A percentile compares a stretch with the other conserved stretches of the same genome.
phyloP scores from a whole-genome alignment of 2,113 vertebrate genomes.

The Hippoglossus stenolepis region DNA sequence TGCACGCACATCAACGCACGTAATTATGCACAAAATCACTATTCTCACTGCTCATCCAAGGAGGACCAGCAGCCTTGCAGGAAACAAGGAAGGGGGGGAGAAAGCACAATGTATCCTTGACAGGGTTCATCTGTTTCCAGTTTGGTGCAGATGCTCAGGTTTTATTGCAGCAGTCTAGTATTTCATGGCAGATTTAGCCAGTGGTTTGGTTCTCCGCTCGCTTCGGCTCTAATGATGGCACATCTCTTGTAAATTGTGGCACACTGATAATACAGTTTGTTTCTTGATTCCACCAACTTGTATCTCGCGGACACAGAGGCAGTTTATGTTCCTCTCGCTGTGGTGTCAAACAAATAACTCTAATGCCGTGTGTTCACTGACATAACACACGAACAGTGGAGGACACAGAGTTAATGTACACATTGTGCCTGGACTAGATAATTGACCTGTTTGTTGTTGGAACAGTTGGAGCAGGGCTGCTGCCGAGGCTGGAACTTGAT shows the following conservation, averaged over 20 bases:
- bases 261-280: constrained; percentile 71
- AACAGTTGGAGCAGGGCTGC: constrained; percentile 39
- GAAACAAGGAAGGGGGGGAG: constrained; percentile 52
- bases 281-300: constrained; percentile 71
- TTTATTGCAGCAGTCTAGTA: constrained; percentile 86
- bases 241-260: constrained; percentile 83
- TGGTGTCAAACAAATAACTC: constrained; percentile 3
- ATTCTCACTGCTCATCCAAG: constrained; percentile 67
- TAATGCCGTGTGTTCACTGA: background rate
- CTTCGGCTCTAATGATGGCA: constrained; percentile 80
- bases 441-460: constrained; percentile 70
- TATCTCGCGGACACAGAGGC: constrained; percentile 68
- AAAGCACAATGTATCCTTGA: constrained; percentile 79
- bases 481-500: constrained; percentile 48
- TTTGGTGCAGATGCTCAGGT: constrained; percentile 85
- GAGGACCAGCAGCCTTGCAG: constrained; percentile 67
- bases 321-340: constrained; percentile 20
- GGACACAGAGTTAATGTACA: constrained; percentile 46
- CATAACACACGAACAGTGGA: background rate
- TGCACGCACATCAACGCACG: constrained; percentile 42
- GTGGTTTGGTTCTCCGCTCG: constrained; percentile 77
- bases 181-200: constrained; percentile 87
- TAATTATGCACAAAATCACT: constrained; percentile 68
- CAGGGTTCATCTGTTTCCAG: constrained; percentile 86
- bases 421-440: constrained; percentile 45